Evolutionary conservation across 1,140 invertebrate genomes (phyloP), one percentile per base, ranked within the genome.

Genomic region (Megalonaias nervosa): DNA sequence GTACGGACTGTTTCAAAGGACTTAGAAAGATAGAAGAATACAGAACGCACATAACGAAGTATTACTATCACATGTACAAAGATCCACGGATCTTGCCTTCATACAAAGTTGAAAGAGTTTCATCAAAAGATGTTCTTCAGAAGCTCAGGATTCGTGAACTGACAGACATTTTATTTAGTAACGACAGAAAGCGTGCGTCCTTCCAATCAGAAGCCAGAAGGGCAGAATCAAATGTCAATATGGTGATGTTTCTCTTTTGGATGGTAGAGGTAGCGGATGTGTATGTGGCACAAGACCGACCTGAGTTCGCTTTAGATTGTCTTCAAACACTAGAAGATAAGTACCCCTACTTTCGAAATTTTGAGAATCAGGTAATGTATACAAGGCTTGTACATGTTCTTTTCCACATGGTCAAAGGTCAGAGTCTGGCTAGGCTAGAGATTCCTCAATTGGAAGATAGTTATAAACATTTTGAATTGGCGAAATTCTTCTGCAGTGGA

Each of bases 331-430:
- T 78, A 5, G 38, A 48, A 48, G 38, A 48, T 48, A 48, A 48
- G 11, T 48, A 48, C 38, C 38, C 38, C 38, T 48, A 48, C 38
- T 48, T 48, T 48, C 38, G 38, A 48, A 48, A 48, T 48, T 48
- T 48, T 48, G 38, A 48, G 38, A 48, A 6, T 9, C 38, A 48
- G 9, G 38, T 11, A 48, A 48, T 48, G 38, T 48, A 48, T 48
- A 48, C 38, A 48, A 48, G 11, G 6, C n/a, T 78, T 38, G 70
- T 78, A 15, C 76, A 78, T 64, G 64, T 61, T 9, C 23, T 78
- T 65, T 78, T 78, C 48, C 76, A 78, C 19, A 78, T 73, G 58
- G 76, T 78, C 19, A 78, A 78, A 21, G 76, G 76, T 38, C 38
- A 48, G 38, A 48, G 38, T 48, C n/a, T 78, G 57, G 56, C 56